A percentile compares a stretch with the other conserved stretches of the same genome.
phyloP scores from a whole-genome alignment of 2,888 invertebrate genomes.

The Synanthedon formicaeformis region DNA sequence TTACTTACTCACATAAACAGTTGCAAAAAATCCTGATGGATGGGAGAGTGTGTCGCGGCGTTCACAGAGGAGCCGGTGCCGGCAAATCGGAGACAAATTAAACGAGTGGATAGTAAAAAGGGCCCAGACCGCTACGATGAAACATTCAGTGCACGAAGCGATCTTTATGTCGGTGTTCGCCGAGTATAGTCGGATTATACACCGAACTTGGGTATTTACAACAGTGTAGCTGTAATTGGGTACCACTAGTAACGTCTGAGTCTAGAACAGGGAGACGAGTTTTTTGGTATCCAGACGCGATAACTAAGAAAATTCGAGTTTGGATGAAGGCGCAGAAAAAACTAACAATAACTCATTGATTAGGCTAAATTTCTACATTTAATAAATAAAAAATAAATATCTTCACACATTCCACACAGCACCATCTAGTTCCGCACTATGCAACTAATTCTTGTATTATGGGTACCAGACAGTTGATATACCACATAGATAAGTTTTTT shows the following conservation, averaged over 20 bases:
- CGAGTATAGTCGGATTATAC: neutral
- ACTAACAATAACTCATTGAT: too few species aligned
- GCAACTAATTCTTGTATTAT: too few species aligned
- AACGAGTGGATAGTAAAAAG: conserved; percentile 24
- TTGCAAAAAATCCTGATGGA: conserved; percentile 6
- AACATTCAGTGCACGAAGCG: conserved; percentile 35
- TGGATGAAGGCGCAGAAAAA: too few species aligned
- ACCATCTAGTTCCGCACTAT: too few species aligned
- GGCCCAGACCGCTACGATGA: conserved; percentile 16
- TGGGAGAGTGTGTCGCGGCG: conserved; percentile 6
- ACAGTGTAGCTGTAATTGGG: neutral
- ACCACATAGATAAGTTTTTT: too few species aligned
- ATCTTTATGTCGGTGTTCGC: conserved; percentile 24
- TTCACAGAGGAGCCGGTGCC: conserved; percentile 15
- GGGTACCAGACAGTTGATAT: too few species aligned
- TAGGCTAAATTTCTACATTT: too few species aligned
- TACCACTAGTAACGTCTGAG: neutral
- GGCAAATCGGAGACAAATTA: conserved; percentile 58
- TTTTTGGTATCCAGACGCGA: too few species aligned
- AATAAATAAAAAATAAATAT: too few species aligned
- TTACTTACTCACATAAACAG: neutral
- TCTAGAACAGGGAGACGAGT: neutral
- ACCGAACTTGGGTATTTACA: neutral
- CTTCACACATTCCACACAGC: too few species aligned
- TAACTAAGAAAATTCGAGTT: too few species aligned